These are phyloP conservation scores for Pissodes strobi DNA, from an alignment of 1,140 invertebrate species.

Conservation along the genomic window DNA sequence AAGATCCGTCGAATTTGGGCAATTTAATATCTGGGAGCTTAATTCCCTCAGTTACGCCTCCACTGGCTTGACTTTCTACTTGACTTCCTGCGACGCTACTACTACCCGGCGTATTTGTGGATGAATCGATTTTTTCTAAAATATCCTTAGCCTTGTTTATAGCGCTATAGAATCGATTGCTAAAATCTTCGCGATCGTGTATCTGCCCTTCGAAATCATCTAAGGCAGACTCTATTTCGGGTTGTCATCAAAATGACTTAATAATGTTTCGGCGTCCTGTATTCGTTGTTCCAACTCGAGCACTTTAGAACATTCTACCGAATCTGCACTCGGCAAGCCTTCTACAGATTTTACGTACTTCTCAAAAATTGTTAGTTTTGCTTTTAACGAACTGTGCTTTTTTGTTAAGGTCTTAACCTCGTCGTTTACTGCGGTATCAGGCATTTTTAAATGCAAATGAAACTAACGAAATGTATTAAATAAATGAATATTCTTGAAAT, in stretches of 20 bases:
- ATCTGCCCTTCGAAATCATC: background rate
- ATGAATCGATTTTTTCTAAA: background rate
- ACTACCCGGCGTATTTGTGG: too few relatives aligned
- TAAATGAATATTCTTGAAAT: too few relatives aligned
- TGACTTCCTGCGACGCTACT: too few relatives aligned
- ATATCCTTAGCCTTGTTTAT: background rate
- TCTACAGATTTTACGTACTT: background rate
- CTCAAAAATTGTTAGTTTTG: background rate
- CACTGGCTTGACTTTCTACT: too few relatives aligned
- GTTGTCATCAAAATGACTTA: background rate
- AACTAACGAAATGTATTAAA: too few relatives aligned
- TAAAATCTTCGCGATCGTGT: background rate
- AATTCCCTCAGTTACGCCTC: background rate
- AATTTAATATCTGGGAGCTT: background rate
- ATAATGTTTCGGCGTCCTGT: background rate
- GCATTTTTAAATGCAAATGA: too few relatives aligned
- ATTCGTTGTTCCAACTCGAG: background rate
- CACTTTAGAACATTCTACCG: background rate
- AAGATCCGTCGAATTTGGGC: constrained; percentile 42
- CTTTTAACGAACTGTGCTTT: background rate
- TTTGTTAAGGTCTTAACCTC: too few relatives aligned
- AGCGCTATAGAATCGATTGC: background rate
- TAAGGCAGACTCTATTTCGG: background rate
- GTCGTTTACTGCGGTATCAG: too few relatives aligned
- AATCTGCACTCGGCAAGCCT: background rate